These are phyloP conservation scores for Stichodactyla mertensii DNA, from an alignment of 64 coral and sea anemone genomes.

Conservation along the genomic window DNA sequence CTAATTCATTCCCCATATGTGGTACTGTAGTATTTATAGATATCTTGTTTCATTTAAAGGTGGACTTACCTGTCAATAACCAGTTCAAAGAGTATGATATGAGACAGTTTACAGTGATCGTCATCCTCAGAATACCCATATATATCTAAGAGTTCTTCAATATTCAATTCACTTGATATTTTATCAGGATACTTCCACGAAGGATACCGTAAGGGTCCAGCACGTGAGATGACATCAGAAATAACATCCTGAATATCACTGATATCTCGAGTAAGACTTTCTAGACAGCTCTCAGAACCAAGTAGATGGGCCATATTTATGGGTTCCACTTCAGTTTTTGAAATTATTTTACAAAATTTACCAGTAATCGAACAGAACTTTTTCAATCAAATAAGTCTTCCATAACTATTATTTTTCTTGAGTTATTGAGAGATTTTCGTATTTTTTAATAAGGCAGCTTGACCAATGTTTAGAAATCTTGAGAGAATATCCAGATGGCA, in stretches of 20 bases:
- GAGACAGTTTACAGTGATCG: constrained; percentile 89
- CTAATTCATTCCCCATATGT: too few relatives aligned
- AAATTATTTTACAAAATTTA: too few relatives aligned
- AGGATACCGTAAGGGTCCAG: constrained; percentile 71
- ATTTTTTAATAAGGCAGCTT: too few relatives aligned
- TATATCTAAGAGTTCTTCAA: constrained; percentile 73
- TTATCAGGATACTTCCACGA: constrained; percentile 99
- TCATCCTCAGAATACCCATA: constrained; percentile 90
- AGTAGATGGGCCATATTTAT: constrained; percentile 89
- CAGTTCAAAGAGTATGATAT: constrained; percentile 96
- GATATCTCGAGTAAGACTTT: constrained; percentile 76
- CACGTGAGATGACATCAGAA: constrained; percentile 75
- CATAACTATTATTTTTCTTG: too few relatives aligned
- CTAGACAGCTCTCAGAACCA: constrained; percentile 72
- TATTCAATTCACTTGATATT: constrained; percentile 86
- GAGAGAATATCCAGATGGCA: too few relatives aligned
- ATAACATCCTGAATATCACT: constrained; percentile 73
- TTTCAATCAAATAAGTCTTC: too few relatives aligned
- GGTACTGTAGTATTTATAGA: too few relatives aligned
- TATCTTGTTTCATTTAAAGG: too few relatives aligned
- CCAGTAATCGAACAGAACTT: too few relatives aligned
- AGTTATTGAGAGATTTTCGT: too few relatives aligned
- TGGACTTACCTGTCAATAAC: constrained; percentile 88
- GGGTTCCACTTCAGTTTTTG: neutral
- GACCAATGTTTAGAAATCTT: too few relatives aligned